These are phyloP conservation scores for Allophyes oxyacanthae DNA, from an alignment of 2,888 invertebrate genomes.

Conservation along the genomic window DNA sequence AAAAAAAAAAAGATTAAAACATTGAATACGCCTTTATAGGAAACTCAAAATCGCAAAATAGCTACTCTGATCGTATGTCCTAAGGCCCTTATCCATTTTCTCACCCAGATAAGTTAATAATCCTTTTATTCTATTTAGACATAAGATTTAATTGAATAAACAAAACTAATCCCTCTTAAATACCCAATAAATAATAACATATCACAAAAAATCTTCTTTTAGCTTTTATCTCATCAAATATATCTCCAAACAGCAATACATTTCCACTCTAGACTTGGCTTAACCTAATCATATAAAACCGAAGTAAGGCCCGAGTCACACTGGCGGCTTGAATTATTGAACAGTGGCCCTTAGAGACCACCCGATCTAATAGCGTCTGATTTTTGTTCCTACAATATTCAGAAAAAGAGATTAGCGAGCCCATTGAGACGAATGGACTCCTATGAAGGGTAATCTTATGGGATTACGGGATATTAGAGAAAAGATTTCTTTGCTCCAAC, in stretches of 20 bases:
- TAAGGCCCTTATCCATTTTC: no score
- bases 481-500: slow-evolving; percentile 29
- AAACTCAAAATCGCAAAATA: no score
- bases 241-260: slow-evolving; percentile 24
- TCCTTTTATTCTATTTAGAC: no score
- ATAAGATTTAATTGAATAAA: no score
- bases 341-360: slow-evolving; percentile 32
- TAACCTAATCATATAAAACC: slow-evolving; percentile 45
- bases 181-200: no score
- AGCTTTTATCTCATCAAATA: slow-evolving; percentile 33
- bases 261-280: slow-evolving; percentile 29
- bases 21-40: no score
- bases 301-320: slow-evolving; percentile 34
- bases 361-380: slow-evolving; percentile 53
- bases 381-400: slow-evolving; percentile 57
- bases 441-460: slow-evolving; percentile 42
- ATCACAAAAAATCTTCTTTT: background rate
- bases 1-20: no score
- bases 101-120: no score
- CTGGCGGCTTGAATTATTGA: slow-evolving; percentile 58
- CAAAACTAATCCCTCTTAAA: no score
- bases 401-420: slow-evolving; percentile 46
- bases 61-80: no score
- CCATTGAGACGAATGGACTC: slow-evolving; percentile 42
- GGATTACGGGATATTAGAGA: slow-evolving; percentile 38